Evolutionary conservation across 2,797 vertebrate species (phyloP).

Genomic region (Esox masquinongy): DNA sequence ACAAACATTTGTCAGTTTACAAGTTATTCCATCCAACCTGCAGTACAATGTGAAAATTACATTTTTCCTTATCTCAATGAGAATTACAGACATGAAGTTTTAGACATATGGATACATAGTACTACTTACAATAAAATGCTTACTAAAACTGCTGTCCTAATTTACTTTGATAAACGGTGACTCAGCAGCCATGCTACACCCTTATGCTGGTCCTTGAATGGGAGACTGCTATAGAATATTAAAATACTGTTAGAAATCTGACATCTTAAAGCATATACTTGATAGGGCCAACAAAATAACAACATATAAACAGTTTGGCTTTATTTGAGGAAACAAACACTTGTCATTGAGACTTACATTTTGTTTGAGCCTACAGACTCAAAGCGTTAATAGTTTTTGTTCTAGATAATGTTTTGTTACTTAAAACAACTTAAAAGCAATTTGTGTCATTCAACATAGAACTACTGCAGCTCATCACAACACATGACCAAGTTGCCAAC

Average conservation of each 20-base stretch:
- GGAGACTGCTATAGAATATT: not conserved
- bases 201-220: not conserved
- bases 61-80: no score
- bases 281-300: conserved; percentile 16
- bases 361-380: conserved; percentile 98
- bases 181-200: not conserved
- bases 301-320: conserved; percentile 75
- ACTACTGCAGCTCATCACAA: conserved; percentile 81
- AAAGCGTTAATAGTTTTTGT: conserved; percentile 85
- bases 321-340: conserved; percentile 83
- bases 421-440: conserved; percentile 85
- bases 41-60: no score
- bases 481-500: conserved; percentile 75
- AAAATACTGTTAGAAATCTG: not conserved
- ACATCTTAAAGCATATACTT: conserved; percentile 12
- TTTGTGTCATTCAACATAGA: conserved; percentile 84
- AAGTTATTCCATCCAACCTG: no score
- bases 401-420: conserved; percentile 60
- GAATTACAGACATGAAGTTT: no score
- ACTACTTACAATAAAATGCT: not conserved
- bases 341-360: conserved; percentile 99
- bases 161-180: not conserved
- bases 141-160: not conserved
- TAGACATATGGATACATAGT: not conserved
- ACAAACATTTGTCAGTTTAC: not conserved